Base-by-base conservation (phyloP, 2,888 invertebrate genomes). In the Glomeris marginata region DNA sequence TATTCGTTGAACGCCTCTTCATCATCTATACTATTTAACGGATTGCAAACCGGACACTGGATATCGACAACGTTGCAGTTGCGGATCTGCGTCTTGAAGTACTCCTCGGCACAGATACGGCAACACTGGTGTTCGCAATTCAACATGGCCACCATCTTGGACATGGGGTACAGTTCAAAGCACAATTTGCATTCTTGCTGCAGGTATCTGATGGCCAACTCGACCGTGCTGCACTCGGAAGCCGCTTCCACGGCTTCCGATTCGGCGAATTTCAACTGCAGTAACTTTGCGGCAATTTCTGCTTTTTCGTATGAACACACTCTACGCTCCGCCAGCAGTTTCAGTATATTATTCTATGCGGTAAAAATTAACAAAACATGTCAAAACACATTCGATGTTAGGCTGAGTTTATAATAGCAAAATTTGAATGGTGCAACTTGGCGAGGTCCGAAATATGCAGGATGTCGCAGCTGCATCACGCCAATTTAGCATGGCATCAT, bases 141-240 rank as follows among this genome's bases (percentile, higher is more conserved):
- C 49, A 90, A 71, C 85, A 94, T 86, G 36, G 86, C 85, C 48
- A 87, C 77, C 73, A 94, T 92, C 85, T 88, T 69, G 6, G 61
- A 55, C 76, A 88, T 83, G 1, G 90, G 80, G 64, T 80, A 84
- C 63, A 78, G 78, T 53, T 80, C 81, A 51, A 84, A 83, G 66
- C 94, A 94, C 5, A 91, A 75, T 63, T 87, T 85, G 66, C 94
- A 94, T 58, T 92, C 90, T 68, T 92, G 91, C 61, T 86, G 83
- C 45, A 94, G 71, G 65, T 82, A 85, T 5, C 80, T 76, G 38
- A 91, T 74, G 2, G 92, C 90, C 38, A 84, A 75, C 58, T 81
- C 77, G 10, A 90, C 67, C 58, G 81, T 82, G 22, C 76, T 74
- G 63, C 90, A 91, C 63, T 90, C 85, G 50, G 79, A 77, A 5